Evolutionary conservation across 2,113 vertebrate genomes (phyloP), one percentile per base, ranked within the genome.

Genomic region (Tenrec ecaudatus): DNA sequence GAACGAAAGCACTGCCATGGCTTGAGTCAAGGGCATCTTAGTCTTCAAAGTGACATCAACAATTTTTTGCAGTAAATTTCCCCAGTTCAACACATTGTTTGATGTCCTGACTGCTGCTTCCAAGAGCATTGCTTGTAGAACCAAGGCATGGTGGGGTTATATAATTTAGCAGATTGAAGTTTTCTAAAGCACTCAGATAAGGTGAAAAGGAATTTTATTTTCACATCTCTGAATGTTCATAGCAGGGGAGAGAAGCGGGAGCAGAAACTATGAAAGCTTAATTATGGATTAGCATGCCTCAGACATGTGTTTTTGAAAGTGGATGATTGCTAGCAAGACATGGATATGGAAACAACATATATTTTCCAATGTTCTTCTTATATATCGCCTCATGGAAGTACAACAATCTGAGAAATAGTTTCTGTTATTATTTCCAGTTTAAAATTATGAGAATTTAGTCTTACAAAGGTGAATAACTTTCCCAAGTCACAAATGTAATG

Each of bases 401-500:
- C 47, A 86, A 91, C 14, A 91, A 91, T 47, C 60, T 53, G 40
- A 93, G 64, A 87, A 95, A 62, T 90, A 75, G 4, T 90, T 95
- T 84, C 62, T 82, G 73, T 75, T 71, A 58, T 81, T 68, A 53
- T 62, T 92, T 40, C 80, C 60, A 36, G 9, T 91, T 94, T 89
- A 57, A 16, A 78, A 79, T 68, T 78, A 36, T 82, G 38, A 69
- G 87, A 69, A 88, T 64, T 71, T 86, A 94, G 15, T 69, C 68
- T 73, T 4, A 27, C 69, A 85, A 6, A 71, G 23, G 16, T 73
- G 58, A 69, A 10, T 27, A 89, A 92, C 36, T 77, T 91, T 58
- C 66, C 10, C 62, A 11, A 68, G 15, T 92, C 64, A 29, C 43
- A 29, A 14, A 77, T 29, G 43, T 81, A 17, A 89, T 87, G 83